Conservation (phyloP, 2,113 vertebrate species). For the Aptenodytes patagonicus region DNA sequence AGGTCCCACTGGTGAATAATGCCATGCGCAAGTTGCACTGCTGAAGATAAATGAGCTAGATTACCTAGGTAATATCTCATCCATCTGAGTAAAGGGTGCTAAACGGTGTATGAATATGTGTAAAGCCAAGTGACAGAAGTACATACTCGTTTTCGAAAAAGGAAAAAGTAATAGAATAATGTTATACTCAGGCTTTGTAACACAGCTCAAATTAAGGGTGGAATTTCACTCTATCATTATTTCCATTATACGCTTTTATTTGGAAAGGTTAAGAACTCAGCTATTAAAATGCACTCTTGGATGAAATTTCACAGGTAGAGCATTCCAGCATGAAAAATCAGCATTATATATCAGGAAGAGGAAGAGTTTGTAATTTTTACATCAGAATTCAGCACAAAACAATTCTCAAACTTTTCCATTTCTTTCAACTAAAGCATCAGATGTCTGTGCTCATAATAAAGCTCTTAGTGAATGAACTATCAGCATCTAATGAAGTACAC, state of each 20-base stretch:
- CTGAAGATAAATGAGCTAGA: constrained; percentile 20
- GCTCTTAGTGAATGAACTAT: background rate
- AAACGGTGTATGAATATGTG: background rate
- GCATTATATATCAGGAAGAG: background rate
- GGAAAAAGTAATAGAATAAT: constrained; percentile 14
- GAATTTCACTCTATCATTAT: constrained; percentile 32
- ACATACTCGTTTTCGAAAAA: background rate
- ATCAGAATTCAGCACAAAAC: background rate
- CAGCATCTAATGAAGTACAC: background rate
- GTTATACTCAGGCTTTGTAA: background rate
- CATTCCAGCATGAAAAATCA: background rate
- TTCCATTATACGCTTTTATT: background rate
- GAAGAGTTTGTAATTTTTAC: background rate
- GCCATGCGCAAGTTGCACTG: background rate
- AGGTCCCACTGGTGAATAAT: background rate
- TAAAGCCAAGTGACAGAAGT: background rate
- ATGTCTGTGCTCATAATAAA: background rate
- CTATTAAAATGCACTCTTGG: constrained; percentile 16
- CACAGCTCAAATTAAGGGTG: background rate
- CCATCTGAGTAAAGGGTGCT: background rate
- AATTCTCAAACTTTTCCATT: background rate
- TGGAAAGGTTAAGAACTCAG: background rate
- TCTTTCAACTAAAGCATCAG: background rate
- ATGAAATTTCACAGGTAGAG: constrained; percentile 15
- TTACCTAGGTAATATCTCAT: background rate